Evolutionary conservation across 2,113 vertebrate genomes (phyloP).

Genomic region (Rallus limicola): DNA sequence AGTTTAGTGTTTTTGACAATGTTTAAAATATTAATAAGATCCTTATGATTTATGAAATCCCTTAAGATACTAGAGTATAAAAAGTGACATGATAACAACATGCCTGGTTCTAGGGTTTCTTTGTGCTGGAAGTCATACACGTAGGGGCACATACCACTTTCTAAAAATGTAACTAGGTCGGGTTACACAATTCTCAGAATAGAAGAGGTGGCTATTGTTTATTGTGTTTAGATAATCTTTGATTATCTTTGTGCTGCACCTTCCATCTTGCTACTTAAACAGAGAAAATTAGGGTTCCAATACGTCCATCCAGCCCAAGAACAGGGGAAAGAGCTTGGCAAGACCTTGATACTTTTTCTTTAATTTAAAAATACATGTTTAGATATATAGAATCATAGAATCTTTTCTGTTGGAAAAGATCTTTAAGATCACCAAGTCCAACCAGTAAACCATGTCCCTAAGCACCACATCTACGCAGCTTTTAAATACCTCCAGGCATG

Average conservation of each 20-base stretch:
- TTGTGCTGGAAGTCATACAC: not conserved
- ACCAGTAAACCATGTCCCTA: no score
- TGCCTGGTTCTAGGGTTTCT: constrained; percentile 11
- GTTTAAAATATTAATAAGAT: not conserved
- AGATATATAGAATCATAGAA: not conserved
- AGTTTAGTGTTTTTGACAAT: not conserved
- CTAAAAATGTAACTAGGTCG: constrained; percentile 1
- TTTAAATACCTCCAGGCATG: no score
- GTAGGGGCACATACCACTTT: constrained; percentile 1
- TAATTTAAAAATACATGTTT: not conserved
- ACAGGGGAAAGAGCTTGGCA: not conserved
- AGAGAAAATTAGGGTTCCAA: not conserved
- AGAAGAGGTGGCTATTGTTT: not conserved
- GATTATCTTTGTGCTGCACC: not conserved
- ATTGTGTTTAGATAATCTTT: not conserved
- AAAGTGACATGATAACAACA: constrained; percentile 31
- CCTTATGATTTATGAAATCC: constrained; percentile 12
- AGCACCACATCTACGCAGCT: no score
- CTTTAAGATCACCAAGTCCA: no score
- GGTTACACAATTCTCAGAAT: not conserved
- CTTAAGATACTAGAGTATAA: not conserved
- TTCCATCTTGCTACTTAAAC: not conserved
- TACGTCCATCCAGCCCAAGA: not conserved
- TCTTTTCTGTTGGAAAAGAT: no score
- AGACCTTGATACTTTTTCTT: not conserved